Evolutionary conservation across 2,797 vertebrate species (phyloP).

Genomic region (Phylloscopus collybita): DNA sequence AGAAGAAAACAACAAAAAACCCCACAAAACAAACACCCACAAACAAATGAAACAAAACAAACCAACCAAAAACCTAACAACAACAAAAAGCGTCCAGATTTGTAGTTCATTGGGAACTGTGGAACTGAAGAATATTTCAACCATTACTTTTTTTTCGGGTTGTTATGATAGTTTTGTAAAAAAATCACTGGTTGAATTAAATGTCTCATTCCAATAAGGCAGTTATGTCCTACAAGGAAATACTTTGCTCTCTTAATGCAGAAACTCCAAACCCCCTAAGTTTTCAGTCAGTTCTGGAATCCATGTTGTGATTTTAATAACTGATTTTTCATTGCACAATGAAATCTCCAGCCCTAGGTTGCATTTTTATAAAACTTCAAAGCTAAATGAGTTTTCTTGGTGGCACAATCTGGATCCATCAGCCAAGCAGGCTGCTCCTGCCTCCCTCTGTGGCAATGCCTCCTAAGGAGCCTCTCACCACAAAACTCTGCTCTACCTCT

Average conservation of each 20-base stretch:
- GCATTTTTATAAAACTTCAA: not conserved
- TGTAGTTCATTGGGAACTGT: not conserved
- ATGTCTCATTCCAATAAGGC: not conserved
- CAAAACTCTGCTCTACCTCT: not conserved
- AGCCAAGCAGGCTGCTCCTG: not conserved
- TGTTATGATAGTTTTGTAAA: not conserved
- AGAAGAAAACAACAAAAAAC: no score
- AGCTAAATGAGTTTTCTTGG: not conserved
- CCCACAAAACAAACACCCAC: not conserved
- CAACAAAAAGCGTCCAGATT: not conserved
- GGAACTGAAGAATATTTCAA: not conserved
- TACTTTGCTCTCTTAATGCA: not conserved
- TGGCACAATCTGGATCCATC: not conserved
- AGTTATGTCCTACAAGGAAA: not conserved
- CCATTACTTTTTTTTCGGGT: not conserved
- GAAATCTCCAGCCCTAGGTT: not conserved
- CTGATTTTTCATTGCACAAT: not conserved
- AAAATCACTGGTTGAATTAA: not conserved
- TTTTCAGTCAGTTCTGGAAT: not conserved
- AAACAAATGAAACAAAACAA: not conserved
- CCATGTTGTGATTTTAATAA: not conserved
- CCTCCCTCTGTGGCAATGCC: fast-evolving
- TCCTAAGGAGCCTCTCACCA: not conserved
- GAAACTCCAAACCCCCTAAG: not conserved
- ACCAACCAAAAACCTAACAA: not conserved